Conservation (phyloP, 2,113 vertebrate species). For the Pelodiscus sinensis region DNA sequence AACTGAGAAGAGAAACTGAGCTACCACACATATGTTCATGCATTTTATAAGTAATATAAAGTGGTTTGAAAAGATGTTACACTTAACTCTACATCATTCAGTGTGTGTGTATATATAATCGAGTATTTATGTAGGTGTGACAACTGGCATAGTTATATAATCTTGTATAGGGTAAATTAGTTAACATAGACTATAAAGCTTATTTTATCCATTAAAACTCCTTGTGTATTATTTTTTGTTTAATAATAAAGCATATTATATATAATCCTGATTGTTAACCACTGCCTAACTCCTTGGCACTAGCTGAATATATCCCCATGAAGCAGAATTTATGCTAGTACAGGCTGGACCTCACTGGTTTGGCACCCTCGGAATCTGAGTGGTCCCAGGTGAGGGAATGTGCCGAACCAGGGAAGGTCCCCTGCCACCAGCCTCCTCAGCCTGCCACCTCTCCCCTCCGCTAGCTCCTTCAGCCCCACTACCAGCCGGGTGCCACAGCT, state of each 20-base stretch:
- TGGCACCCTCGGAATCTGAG: no score
- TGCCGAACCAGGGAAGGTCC: no score
- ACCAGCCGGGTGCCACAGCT: no score
- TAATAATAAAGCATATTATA: not conserved
- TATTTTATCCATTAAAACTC: not conserved
- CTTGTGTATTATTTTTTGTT: not conserved
- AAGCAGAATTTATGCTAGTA: not conserved
- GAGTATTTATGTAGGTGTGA: not conserved
- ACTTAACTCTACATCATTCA: not conserved
- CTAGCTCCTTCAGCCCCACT: no score
- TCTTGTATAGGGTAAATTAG: not conserved
- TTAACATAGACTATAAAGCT: not conserved
- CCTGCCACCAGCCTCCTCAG: no score
- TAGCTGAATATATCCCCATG: not conserved
- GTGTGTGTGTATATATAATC: not conserved
- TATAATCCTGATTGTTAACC: not conserved
- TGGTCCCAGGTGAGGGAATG: no score
- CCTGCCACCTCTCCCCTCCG: no score
- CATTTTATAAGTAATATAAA: not conserved
- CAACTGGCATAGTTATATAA: no score
- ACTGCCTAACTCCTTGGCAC: not conserved
- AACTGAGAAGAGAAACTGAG: not conserved
- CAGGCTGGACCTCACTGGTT: no score
- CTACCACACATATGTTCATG: rapidly evolving
- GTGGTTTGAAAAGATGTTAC: not conserved